Evolutionary conservation across 2,113 vertebrate genomes (phyloP), one percentile per base, ranked within the genome.

Genomic region (Bubo bubo): DNA sequence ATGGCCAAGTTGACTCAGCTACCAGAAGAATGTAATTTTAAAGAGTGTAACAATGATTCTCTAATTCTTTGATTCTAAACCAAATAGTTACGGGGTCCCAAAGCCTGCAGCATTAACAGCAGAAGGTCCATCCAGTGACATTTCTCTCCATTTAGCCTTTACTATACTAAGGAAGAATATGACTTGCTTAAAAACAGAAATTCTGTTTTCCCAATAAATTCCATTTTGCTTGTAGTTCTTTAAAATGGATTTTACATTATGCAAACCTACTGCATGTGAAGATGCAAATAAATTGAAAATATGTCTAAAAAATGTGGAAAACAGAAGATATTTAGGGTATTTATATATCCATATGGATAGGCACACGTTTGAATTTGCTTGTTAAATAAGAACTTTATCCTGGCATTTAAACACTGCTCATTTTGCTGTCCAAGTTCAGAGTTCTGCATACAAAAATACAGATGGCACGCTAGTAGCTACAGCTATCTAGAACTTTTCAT

Each of bases 351-450:
- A 72, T 41, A 77, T 35, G 59, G 45, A 41, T 24, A 74, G 30
- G 89, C 22, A 73, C 6, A 56, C 3, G 1, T 80, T 67, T 74
- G 49, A 93, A 88, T 26, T 77, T 35, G 75, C 50, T 59, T 72
- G 27, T 35, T 58, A 77, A 90, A 32, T 14, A 71, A 49, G 63
- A 95, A 89, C 37, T 87, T 81, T 58, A 79, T 52, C 60, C 63
- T 86, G 59, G 79, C 30, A 2, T 62, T 88, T 66, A 59, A 91
- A 34, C 32, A 13, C 32, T 77, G 59, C 67, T 80, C 14, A 35
- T 62, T 88, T 68, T 84, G 62, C 76, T 74, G 60, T 59, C 43
- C 79, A 67, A 88, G 75, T 67, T 90, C 90, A 83, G 86, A 86
- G 75, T 47, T 94, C 63, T 53, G 37, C 79, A 80, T 15, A 41